Evolutionary conservation across 1,140 invertebrate species (phyloP).

Genomic region (Neelides sp.): DNA sequence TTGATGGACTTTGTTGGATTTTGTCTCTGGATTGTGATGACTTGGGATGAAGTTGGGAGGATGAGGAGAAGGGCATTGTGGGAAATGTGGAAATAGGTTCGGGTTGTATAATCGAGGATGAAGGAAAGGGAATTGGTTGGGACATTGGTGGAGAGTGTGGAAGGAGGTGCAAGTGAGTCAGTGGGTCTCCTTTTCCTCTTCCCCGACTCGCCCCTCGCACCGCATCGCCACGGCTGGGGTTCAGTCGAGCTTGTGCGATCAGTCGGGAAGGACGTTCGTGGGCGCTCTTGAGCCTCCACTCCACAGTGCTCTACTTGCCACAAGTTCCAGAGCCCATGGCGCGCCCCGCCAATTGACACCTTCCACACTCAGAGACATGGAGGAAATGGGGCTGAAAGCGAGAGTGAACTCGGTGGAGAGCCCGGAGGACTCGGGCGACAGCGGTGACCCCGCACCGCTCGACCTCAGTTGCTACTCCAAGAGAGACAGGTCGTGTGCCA

Average conservation of each 20-base stretch:
- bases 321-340: too few relatives aligned
- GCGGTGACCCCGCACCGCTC: slow-evolving; percentile 10
- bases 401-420: not conserved
- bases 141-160: not conserved
- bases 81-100: too few relatives aligned
- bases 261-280: slow-evolving; percentile 15
- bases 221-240: slow-evolving; percentile 6
- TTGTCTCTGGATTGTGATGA: too few relatives aligned
- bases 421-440: slow-evolving; percentile 7
- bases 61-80: too few relatives aligned
- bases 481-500: slow-evolving; percentile 10
- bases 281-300: too few relatives aligned
- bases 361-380: slow-evolving; percentile 2
- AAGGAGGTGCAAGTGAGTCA: slow-evolving; percentile 5
- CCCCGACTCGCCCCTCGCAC: slow-evolving; percentile 4
- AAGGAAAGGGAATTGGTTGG: too few relatives aligned
- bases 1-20: too few relatives aligned
- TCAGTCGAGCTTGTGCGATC: slow-evolving; percentile 18
- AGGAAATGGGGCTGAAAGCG: not conserved
- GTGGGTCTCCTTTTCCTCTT: slow-evolving; percentile 4
- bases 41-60: too few relatives aligned
- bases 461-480: slow-evolving; percentile 26
- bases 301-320: too few relatives aligned
- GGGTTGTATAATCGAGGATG: too few relatives aligned
- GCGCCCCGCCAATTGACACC: too few relatives aligned